A percentile compares a stretch with the other conserved stretches of the same genome.
Evolutionary conservation across 2,888 invertebrate genomes (phyloP).

Genomic region (Stictocephala bisonia): DNA sequence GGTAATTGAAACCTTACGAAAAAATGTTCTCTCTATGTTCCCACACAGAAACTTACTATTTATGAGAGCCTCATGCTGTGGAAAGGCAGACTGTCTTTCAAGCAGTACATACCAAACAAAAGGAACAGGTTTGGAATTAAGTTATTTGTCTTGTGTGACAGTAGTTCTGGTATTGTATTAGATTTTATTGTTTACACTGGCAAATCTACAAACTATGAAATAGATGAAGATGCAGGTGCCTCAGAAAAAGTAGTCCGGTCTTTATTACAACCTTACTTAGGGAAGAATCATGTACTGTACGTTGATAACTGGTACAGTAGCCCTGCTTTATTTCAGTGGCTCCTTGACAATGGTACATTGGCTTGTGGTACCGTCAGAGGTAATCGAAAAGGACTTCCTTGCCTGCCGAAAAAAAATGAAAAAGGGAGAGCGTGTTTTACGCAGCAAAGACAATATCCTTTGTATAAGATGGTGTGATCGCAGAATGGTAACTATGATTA

Average conservation of each 20-base stretch:
- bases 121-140: conserved; percentile 38
- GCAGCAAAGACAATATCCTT: not conserved
- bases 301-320: conserved; percentile 45
- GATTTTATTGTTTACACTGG: conserved; percentile 41
- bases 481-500: not conserved
- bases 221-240: not conserved
- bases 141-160: conserved; percentile 36
- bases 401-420: conserved; percentile 28
- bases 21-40: conserved; percentile 8
- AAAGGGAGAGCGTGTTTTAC: not conserved
- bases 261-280: conserved; percentile 29
- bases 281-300: conserved; percentile 34
- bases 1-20: conserved; percentile 33
- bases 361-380: conserved; percentile 42
- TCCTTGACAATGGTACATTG: conserved; percentile 11
- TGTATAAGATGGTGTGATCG: conserved; percentile 10
- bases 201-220: conserved; percentile 6
- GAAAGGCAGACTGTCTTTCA: conserved; percentile 43
- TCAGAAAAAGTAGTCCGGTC: conserved; percentile 3
- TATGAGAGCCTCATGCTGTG: conserved; percentile 34
- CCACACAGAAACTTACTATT: conserved; percentile 31
- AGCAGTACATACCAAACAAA: conserved; percentile 31
- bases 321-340: conserved; percentile 11
- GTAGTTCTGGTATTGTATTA: conserved; percentile 21
- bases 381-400: conserved; percentile 26